Base-by-base conservation (phyloP, 2,797 vertebrate species). In the Hoplostethus atlanticus region DNA sequence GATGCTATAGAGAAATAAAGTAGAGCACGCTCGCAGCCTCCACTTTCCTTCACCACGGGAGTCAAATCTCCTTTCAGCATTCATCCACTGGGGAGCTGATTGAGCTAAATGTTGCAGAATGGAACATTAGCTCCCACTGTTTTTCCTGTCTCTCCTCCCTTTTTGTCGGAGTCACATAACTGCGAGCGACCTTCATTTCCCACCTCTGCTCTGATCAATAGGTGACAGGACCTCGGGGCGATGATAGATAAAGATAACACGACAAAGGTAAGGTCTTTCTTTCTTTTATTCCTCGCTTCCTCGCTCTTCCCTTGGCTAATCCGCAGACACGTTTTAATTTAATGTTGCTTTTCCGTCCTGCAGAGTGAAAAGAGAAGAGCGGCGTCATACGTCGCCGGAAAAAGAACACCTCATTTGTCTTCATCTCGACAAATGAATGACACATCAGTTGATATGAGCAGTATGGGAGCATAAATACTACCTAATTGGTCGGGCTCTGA, bases 91-190 rank as follows among this genome's bases (percentile, higher is more conserved):
- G 83, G 83, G 80, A 92, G 84, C 90, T 91, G 91, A 93, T 93
- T 91, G 89, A 87, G 86, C 88, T 88, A 91, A 93, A 89, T 90
- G 89, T 81, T 89, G 86, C 88, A 92, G 85, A 88, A 89, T 84
- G 72, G 77, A 79, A 72, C 71, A 47, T 21, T 15, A 61, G 30
- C 47, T 38, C 59, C 28, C 42, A 28, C 69, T 84, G 77, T 86
- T 88, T 89, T 78, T 70, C 63, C 67, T 64, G 46, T 64, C 62
- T 81, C 68, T 15, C 79, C 82, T 80, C 76, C 61, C 68, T 75
- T 70, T 64, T 55, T 57, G 61, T 64, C 46, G 34, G 63, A 80
- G 87, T 87, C 84, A 81, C 25, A 38, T 73, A 68, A 79, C 71
- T 65, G 83, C 73, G 81, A 74, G 86, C 71, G 61, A 73, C 67